A percentile compares a stretch with the other conserved stretches of the same genome.
Evolutionary conservation across 2,113 vertebrate genomes (phyloP).

Genomic region (Coryphaenoides rupestris): DNA sequence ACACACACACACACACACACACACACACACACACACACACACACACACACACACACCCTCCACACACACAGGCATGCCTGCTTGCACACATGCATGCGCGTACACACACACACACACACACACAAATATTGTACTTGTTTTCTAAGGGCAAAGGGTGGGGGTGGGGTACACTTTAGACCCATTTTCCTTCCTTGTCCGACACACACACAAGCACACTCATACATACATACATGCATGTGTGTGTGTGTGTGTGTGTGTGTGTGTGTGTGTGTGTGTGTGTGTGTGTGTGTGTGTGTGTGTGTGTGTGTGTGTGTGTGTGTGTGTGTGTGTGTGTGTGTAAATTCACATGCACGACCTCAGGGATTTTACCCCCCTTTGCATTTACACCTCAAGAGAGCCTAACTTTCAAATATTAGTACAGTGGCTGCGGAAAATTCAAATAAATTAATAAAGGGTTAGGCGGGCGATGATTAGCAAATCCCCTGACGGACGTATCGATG

Average conservation of each 20-base stretch:
- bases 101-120: too few relatives aligned
- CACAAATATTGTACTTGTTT: too few relatives aligned
- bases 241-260: too few relatives aligned
- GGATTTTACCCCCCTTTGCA: conserved; percentile 26
- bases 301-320: too few relatives aligned
- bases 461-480: conserved; percentile 60
- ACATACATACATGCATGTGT: too few relatives aligned
- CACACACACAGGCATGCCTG: conserved; percentile 55
- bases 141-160: conserved; percentile 27
- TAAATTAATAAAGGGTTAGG: conserved; percentile 68
- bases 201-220: conserved; percentile 60
- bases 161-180: conserved; percentile 45
- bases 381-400: conserved; percentile 59
- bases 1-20: conserved; percentile 52
- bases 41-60: conserved; percentile 24
- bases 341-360: conserved; percentile 24
- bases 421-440: conserved; percentile 55
- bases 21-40: conserved; percentile 54
- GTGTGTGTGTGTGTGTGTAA: background rate
- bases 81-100: conserved; percentile 36
- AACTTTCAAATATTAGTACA: conserved; percentile 76
- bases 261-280: too few relatives aligned
- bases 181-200: conserved; percentile 38
- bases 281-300: too few relatives aligned
- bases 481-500: conserved; percentile 40